A percentile compares a stretch with the other conserved stretches of the same genome.
These are phyloP conservation scores for Aethes cnicana DNA, from an alignment of 2,888 invertebrate genomes.

Conservation along the genomic window DNA sequence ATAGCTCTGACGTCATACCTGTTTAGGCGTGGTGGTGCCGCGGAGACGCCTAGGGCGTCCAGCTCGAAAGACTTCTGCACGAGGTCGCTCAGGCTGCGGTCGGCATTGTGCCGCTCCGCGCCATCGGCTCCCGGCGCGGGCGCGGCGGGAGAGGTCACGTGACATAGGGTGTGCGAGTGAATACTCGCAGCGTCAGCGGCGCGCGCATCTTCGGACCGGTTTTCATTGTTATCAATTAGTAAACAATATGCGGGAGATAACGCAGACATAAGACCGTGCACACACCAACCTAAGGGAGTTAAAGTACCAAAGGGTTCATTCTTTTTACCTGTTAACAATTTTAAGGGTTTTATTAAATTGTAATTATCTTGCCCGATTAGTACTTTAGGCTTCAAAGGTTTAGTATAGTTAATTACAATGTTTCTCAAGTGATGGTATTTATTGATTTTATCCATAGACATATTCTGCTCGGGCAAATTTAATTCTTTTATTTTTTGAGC, in stretches of 20 bases:
- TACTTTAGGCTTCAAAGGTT: conserved; percentile 1
- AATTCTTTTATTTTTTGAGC: conserved; percentile 6
- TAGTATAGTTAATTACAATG: background rate
- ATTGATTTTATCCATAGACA: background rate
- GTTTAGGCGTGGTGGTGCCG: too few relatives aligned
- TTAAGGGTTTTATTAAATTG: conserved; percentile 1
- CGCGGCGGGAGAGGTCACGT: background rate
- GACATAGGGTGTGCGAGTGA: background rate
- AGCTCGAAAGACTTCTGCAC: too few relatives aligned
- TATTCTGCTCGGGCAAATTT: background rate
- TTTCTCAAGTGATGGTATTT: background rate
- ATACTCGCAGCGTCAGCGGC: background rate
- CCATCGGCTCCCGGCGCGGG: background rate
- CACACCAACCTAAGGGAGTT: conserved; percentile 5
- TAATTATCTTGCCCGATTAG: conserved; percentile 10
- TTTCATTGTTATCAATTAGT: too few relatives aligned
- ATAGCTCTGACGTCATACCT: too few relatives aligned
- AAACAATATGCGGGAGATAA: too few relatives aligned
- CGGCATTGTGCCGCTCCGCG: too few relatives aligned
- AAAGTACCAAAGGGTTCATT: conserved; percentile 2
- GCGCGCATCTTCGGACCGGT: background rate
- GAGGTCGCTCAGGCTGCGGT: too few relatives aligned
- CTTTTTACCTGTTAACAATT: background rate
- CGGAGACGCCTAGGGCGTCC: too few relatives aligned
- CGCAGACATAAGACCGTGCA: background rate